phyloP scores from a whole-genome alignment of 2,888 invertebrate species.

The Drosophila rellima region DNA sequence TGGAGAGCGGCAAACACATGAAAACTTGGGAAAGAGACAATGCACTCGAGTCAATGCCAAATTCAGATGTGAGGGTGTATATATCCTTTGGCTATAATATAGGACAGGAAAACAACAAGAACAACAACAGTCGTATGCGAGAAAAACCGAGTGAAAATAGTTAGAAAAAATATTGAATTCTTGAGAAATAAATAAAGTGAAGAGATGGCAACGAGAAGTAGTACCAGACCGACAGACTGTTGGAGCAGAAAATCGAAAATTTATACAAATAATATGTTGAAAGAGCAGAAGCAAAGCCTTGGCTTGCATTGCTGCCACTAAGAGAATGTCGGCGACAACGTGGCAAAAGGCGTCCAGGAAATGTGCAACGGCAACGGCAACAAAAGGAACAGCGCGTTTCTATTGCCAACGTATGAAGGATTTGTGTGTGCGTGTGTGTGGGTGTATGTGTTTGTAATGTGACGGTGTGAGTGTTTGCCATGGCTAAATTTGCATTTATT shows the following conservation, averaged over 20 bases:
- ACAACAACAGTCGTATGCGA: slow-evolving; percentile 40
- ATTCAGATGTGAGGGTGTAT: slow-evolving; percentile 17
- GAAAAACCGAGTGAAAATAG: slow-evolving; percentile 60
- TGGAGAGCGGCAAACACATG: slow-evolving; percentile 13
- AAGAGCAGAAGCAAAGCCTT: slow-evolving; percentile 34
- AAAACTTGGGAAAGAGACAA: slow-evolving; percentile 35
- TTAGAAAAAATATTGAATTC: slow-evolving; percentile 74
- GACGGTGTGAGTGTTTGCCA: slow-evolving; percentile 52
- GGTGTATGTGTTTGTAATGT: slow-evolving; percentile 13
- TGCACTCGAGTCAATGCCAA: slow-evolving; percentile 47
- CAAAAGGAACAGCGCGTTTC: slow-evolving; percentile 68
- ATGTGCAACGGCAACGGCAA: slow-evolving; percentile 72
- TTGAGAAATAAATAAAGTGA: slow-evolving; percentile 77
- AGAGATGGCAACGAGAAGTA: slow-evolving; percentile 31
- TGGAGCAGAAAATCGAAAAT: slow-evolving; percentile 80
- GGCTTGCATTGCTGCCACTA: slow-evolving; percentile 6
- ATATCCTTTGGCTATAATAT: slow-evolving; percentile 51
- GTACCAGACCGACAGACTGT: slow-evolving; percentile 59
- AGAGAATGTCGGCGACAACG: slow-evolving; percentile 53
- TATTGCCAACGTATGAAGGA: slow-evolving; percentile 44
- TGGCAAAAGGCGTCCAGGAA: slow-evolving; percentile 59
- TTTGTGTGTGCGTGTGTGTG: slow-evolving; percentile 22
- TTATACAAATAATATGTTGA: slow-evolving; percentile 80
- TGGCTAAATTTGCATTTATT: slow-evolving; percentile 79
- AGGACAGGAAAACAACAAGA: slow-evolving; percentile 24